Conservation (phyloP, 1,140 invertebrate species). For the Brachionus sp. region DNA sequence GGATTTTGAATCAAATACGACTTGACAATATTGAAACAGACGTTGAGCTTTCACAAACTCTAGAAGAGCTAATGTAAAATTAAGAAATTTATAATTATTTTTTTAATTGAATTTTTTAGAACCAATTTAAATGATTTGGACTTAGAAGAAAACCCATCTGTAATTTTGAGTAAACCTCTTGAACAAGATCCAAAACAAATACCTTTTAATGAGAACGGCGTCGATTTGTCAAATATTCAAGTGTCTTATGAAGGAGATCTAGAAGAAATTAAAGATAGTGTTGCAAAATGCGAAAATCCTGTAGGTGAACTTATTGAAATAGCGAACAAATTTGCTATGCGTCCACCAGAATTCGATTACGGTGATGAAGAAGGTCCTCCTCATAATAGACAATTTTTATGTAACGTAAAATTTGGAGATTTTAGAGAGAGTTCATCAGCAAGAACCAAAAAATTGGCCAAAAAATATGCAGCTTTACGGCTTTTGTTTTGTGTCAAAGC, state of each 20-base stretch:
- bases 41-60: neutral
- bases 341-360: constrained; percentile 38
- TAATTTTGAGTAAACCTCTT: neutral
- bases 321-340: neutral
- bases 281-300: constrained; percentile 14
- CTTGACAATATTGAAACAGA: neutral
- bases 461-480: constrained; percentile 7
- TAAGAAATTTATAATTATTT: neutral
- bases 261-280: constrained; percentile 10
- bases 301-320: constrained; percentile 45
- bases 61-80: neutral
- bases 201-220: neutral
- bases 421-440: neutral
- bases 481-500: constrained; percentile 1
- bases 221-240: neutral
- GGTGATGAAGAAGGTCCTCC: constrained; percentile 34
- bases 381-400: constrained; percentile 34
- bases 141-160: constrained; percentile 17
- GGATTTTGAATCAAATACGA: neutral
- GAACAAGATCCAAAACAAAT: neutral
- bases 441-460: constrained; percentile 38
- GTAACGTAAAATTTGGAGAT: constrained; percentile 3
- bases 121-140: neutral
- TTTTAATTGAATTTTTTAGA: neutral
- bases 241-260: neutral